Base-by-base conservation (phyloP, 2,888 invertebrate species). In the Caenorhabditis auriculariae region DNA sequence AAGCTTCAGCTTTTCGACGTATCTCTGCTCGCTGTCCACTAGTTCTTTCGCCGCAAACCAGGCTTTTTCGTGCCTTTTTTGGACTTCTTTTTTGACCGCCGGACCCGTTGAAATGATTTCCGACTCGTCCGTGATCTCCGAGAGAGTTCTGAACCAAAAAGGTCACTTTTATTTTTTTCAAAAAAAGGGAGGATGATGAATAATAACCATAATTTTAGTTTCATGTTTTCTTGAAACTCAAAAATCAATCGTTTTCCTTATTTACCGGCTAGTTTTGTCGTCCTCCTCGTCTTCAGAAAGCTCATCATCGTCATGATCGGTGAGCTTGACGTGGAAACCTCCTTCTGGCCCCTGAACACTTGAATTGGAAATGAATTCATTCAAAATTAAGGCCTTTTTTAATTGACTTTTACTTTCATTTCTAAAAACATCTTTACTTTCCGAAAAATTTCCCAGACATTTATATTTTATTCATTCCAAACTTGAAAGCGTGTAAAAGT, bases 21-120 rank as follows among this genome's bases (percentile, higher is more conserved):
- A 88, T 56, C 86, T 85, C 57, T 85, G 83, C 75, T 88, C 88
- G 1, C 87, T 87, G 7, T 85, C 84, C 9, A 87, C 82, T 28
- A 88, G 81, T 74, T 88, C 88, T 51, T 85, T 84, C 5, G 87
- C 87, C n/a, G 86, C 85, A 64, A 83, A 82, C 70, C 83, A 81
- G 17, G 81, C 81, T 60, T 78, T 78, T 37, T 77, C 78, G 48
- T 60, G 52, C 28, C 75, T 51, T 47, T 75, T 76, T 4, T 68
- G 61, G 27, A 54, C 2, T 12, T 60, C 57, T 0, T 32, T 52
- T 7, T 46, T 47, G n/a, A 29, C 46, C 28, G 47, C 32, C 6
- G 63, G 55, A 12, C 44, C 55, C 17, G 47, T 52, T n/a, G n/a
- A n/a, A n/a, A n/a, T n/a, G n/a, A n/a, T n/a, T n/a, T n/a, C n/a